Conservation (phyloP, 2,888 invertebrate species). For the Dyspetes luteomarginatus region DNA sequence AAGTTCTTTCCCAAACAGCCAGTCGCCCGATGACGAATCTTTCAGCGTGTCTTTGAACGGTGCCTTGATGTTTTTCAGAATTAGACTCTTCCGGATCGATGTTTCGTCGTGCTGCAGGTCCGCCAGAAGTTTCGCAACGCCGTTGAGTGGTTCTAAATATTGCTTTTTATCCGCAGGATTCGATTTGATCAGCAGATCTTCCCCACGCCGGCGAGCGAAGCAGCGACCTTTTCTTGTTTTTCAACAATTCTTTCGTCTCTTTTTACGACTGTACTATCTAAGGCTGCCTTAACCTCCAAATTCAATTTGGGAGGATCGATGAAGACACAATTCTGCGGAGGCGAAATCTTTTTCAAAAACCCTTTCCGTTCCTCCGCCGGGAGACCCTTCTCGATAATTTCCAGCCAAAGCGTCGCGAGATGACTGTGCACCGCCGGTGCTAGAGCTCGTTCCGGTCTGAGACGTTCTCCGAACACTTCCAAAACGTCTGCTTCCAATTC, state of each 20-base stretch:
- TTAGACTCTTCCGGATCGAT: conserved; percentile 42
- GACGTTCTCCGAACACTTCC: conserved; percentile 38
- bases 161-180: conserved; percentile 16
- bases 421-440: conserved; percentile 46
- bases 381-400: conserved; percentile 55
- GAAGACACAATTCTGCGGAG: conserved; percentile 52
- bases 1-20: conserved; percentile 37
- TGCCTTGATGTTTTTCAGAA: conserved; percentile 56
- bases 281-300: conserved; percentile 41
- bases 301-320: conserved; percentile 59
- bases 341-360: conserved; percentile 32
- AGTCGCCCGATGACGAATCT: conserved; percentile 30
- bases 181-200: conserved; percentile 25
- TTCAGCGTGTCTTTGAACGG: conserved; percentile 49
- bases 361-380: conserved; percentile 36
- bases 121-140: conserved; percentile 40
- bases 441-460: conserved; percentile 34
- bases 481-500: conserved; percentile 38
- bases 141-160: conserved; percentile 35
- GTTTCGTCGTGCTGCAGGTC: conserved; percentile 63
- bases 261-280: conserved; percentile 48
- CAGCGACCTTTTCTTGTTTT: conserved; percentile 50
- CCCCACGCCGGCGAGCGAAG: conserved; percentile 47
- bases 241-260: conserved; percentile 55
- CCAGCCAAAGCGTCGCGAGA: conserved; percentile 24